These are phyloP conservation scores for Taurulus bubalis DNA, from an alignment of 2,113 vertebrate genomes.

Conservation along the genomic window DNA sequence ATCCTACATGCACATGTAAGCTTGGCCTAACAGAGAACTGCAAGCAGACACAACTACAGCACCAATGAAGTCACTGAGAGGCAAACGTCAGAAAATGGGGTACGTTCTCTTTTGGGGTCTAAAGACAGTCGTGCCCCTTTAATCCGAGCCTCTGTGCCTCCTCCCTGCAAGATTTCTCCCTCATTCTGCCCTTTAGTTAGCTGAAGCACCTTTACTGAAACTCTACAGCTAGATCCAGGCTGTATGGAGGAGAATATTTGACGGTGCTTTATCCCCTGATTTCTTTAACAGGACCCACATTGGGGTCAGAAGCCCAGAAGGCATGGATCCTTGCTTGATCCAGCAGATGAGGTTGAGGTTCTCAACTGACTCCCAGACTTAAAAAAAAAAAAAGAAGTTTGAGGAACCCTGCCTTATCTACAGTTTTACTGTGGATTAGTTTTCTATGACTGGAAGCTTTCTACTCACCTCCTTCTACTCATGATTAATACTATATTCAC, in stretches of 20 bases:
- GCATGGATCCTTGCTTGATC: conserved; percentile 29
- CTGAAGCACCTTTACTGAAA: conserved; percentile 48
- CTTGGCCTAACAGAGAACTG: conserved; percentile 13
- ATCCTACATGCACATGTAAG: not conserved
- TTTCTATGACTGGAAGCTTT: conserved; percentile 21
- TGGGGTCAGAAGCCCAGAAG: conserved; percentile 5
- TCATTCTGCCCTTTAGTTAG: conserved; percentile 21
- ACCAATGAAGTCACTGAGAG: conserved; percentile 42
- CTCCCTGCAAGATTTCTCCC: conserved; percentile 44
- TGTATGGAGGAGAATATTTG: not conserved
- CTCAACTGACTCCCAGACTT: conserved; percentile 7
- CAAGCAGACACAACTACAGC: conserved; percentile 41
- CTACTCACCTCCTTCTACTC: conserved; percentile 20
- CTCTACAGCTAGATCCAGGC: conserved; percentile 22
- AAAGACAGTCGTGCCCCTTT: not conserved
- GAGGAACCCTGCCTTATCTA: conserved; percentile 22
- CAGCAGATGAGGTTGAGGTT: not conserved
- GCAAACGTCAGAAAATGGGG: not conserved
- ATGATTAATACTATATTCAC: conserved; percentile 40
- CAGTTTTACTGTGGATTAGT: conserved; percentile 7
- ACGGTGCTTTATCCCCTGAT: conserved; percentile 18
- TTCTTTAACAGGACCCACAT: conserved; percentile 11
- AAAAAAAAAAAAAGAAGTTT: not conserved
- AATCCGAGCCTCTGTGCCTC: not conserved
- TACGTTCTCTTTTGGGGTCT: not conserved